These are phyloP conservation scores for Scomber colias DNA, from an alignment of 2,113 vertebrate species.

Conservation along the genomic window DNA sequence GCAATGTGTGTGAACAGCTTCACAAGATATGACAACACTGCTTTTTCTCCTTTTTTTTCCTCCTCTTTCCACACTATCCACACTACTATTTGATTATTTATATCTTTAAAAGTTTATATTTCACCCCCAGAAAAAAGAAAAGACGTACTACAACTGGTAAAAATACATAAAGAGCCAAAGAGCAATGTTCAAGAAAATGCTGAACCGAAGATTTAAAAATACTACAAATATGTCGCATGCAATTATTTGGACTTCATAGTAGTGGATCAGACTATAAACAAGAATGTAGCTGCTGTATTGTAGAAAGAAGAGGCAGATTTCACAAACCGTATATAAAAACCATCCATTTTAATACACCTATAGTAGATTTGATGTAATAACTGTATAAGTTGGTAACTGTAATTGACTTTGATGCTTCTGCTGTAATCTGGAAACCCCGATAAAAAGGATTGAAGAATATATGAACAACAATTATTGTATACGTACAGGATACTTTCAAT, in stretches of 20 bases:
- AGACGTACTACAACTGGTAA: background rate
- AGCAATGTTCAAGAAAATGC: background rate
- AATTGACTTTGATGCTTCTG: too few relatives aligned
- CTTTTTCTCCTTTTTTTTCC: rapidly evolving
- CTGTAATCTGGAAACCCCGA: too few relatives aligned
- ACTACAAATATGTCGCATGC: background rate
- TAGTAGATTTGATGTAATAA: background rate
- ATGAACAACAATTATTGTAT: too few relatives aligned
- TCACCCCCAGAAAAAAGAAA: background rate
- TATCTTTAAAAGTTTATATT: background rate
- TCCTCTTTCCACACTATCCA: background rate
- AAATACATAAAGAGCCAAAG: background rate
- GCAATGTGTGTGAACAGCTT: conserved; percentile 44
- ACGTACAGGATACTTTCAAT: too few relatives aligned
- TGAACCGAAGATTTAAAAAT: conserved; percentile 13
- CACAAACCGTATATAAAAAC: too few relatives aligned
- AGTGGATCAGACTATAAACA: background rate
- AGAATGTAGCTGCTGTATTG: background rate
- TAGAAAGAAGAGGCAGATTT: background rate
- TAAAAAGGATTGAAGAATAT: too few relatives aligned
- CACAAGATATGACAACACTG: conserved; percentile 36
- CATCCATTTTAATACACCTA: too few relatives aligned
- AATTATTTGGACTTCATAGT: background rate
- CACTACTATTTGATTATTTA: conserved; percentile 12
- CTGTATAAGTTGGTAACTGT: too few relatives aligned